Evolutionary conservation across 1,140 invertebrate genomes (phyloP), one percentile per base, ranked within the genome.

Genomic region (Anastrepha ludens): DNA sequence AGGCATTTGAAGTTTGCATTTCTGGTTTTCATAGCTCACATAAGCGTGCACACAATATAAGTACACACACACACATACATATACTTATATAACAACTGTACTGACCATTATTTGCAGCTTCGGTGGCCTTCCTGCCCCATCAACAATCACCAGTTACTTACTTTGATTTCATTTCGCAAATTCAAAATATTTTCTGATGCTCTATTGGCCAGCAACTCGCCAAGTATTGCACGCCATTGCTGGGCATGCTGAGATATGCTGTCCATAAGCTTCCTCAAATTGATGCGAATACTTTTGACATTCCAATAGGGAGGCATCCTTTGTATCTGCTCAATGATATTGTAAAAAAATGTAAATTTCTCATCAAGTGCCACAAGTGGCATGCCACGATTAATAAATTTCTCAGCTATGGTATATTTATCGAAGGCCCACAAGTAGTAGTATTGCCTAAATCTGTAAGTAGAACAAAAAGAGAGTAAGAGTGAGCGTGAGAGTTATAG

Each of bases 371-470:
- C 95, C 39, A 95, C 94, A 5, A 98, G 95, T 15, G 96, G 95
- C 4, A 96, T 96, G 90, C 96, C 94, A 86, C 95, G 96, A 50
- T 94, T 93, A 4, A 96, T 94, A 94, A 98, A 98, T 91, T 96
- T 96, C 89, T 97, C 95, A 89, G 96, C 96, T 3, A 95, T 95
- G 17, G 94, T 90, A 81, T 94, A 94, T 94, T 98, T 98, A 90
- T 98, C 97, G 89, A 95, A 95, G 11, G 95, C 95, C 97, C 97
- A 98, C 5, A 98, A 93, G 92, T 95, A 96, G 88, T 95, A 95
- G 91, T 91, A 92, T 86, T 92, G 92, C 88, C 90, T 90, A 81
- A 93, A 93, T 90, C 92, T 93, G 64, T 62, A 59, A 78, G 29
- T 41, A 81, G 2, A 15, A 9, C 6, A 29, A 47, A 20, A 47